Base-by-base conservation (phyloP, 2,888 invertebrate genomes). In the Drosophila mercatorum region DNA sequence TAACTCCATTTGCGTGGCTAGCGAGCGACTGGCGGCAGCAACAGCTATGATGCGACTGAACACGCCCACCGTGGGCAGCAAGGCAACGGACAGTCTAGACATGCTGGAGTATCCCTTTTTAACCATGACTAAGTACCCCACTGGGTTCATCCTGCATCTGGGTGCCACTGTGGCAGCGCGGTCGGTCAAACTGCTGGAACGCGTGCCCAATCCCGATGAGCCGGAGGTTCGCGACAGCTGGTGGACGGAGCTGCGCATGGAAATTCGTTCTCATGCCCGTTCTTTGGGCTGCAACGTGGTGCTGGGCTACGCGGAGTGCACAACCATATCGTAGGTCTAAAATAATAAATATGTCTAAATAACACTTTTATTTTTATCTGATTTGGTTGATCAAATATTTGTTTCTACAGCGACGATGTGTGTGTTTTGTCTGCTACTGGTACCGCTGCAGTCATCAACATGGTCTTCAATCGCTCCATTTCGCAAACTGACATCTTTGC, bases 211-310 rank as follows among this genome's bases (percentile, higher is more conserved):
- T 92, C 94, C 96, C 58, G 97, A 98, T 84, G 98, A 98, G 92
- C 97, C 97, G 17, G 98, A 98, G 91, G 96, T 97, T 4, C 94
- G 98, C 47, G 98, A 98, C 88, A 96, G 96, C 2, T 99, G 99
- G 98, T 99, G 99, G 99, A 97, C 97, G 0, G 98, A 99, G 93
- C 94, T 99, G 31, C 94, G 99, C 57, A 98, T 98, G 92, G 99
- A 99, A 94, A 96, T 99, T 66, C 94, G 98, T 0, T 98, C 98
- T 4, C 99, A 99, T 92, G 97, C 98, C 6, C 94, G 97, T 44
- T 97, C 98, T 1, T 94, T 99, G 74, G 96, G 97, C 12, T 99
- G 99, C 89, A 98, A 98, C 92, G 97, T 98, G 6, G 97, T 99
- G 53, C 94, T 99, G 46, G 99, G 98, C 0, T 99, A 99, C 93